These are phyloP conservation scores for Phortica magna DNA, from an alignment of 2,888 invertebrate genomes.

Conservation along the genomic window DNA sequence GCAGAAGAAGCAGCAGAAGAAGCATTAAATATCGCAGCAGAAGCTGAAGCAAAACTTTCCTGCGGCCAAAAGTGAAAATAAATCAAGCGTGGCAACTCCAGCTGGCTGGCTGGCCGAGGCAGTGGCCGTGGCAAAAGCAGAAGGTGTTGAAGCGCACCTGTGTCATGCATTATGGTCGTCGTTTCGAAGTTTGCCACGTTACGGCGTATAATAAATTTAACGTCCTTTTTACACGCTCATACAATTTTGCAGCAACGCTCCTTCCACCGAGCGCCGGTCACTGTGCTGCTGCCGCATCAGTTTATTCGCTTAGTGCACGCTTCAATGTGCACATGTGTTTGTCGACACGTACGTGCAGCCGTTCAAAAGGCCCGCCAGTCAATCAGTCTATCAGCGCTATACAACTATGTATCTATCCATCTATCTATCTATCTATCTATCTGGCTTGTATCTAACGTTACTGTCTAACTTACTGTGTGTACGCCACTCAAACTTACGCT, in stretches of 20 bases:
- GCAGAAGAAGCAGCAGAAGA: not conserved
- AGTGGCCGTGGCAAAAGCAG: not conserved
- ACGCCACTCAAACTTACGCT: not conserved
- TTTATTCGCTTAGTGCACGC: conserved; percentile 4
- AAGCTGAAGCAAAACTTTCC: not conserved
- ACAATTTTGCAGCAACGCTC: no score
- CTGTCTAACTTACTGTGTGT: not conserved
- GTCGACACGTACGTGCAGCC: not conserved
- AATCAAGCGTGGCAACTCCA: not conserved
- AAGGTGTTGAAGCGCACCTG: conserved; percentile 26
- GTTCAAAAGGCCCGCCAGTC: not conserved
- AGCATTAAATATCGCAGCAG: not conserved
- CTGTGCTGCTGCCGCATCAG: not conserved
- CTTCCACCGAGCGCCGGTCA: conserved; percentile 4
- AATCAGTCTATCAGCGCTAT: not conserved
- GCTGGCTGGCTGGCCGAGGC: not conserved
- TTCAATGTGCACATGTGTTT: conserved; percentile 24
- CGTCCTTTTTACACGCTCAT: not conserved
- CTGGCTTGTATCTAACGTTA: not conserved
- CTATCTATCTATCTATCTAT: conserved; percentile 39
- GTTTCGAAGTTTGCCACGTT: conserved; percentile 10
- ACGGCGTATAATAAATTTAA: conserved; percentile 5
- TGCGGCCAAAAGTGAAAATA: conserved; percentile 12
- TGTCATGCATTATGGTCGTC: conserved; percentile 29
- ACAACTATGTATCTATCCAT: conserved; percentile 36